A percentile compares a stretch with the other conserved stretches of the same genome.
Conservation (phyloP, 2,113 vertebrate species). For the Pyrgilauda ruficollis region DNA sequence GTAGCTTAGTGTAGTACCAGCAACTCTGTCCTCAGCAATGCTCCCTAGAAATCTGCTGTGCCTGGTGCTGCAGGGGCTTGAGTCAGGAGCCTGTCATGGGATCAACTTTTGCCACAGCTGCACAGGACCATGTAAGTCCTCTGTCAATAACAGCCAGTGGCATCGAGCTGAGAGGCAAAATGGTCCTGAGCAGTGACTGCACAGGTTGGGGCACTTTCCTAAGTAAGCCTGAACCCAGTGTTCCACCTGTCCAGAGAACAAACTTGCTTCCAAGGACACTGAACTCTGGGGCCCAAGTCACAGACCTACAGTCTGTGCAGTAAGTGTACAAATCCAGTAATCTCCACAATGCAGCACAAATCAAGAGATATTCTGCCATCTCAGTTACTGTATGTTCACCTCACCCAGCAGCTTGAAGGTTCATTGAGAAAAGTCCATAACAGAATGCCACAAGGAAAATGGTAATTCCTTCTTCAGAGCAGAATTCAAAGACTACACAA, state of each 20-base stretch:
- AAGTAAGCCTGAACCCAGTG: neutral
- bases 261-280: neutral
- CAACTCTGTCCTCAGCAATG: neutral
- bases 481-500: neutral
- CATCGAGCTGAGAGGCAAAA: neutral
- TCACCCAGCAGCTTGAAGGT: neutral
- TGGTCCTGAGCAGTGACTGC: neutral
- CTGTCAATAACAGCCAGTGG: neutral
- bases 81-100: neutral
- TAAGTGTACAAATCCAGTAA: neutral
- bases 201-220: fast-evolving
- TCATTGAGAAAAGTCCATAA: neutral
- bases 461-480: neutral
- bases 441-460: neutral
- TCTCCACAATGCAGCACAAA: neutral
- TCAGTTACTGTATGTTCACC: neutral
- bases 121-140: fast-evolving
- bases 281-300: neutral
- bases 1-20: neutral
- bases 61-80: neutral
- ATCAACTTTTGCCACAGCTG: neutral
- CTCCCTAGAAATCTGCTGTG: neutral
- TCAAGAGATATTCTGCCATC: neutral
- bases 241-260: neutral
- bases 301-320: neutral